phyloP scores from a whole-genome alignment of 1,140 invertebrate genomes.

The Drosophila mayri region DNA sequence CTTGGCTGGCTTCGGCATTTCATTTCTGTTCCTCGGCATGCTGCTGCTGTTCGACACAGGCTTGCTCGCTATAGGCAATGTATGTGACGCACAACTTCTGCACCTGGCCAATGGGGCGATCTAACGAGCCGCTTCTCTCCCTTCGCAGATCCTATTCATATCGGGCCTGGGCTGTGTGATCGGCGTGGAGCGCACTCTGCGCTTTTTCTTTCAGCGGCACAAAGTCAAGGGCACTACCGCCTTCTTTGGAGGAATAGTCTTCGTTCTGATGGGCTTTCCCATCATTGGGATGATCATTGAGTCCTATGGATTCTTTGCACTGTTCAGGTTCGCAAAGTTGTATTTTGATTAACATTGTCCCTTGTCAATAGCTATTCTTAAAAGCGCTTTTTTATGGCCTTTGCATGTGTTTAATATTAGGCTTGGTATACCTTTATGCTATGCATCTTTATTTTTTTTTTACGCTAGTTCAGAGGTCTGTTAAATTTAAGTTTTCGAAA shows the following conservation, averaged over 20 bases:
- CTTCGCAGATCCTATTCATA: slow-evolving; percentile 91
- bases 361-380: fast-evolving
- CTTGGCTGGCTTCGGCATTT: slow-evolving; percentile 97
- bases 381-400: too few species aligned
- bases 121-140: neutral
- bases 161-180: slow-evolving; percentile 98
- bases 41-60: slow-evolving; percentile 99
- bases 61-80: slow-evolving; percentile 99
- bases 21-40: slow-evolving; percentile 97
- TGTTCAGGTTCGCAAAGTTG: slow-evolving; percentile 88
- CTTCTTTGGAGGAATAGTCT: slow-evolving; percentile 97
- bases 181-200: slow-evolving; percentile 96
- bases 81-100: slow-evolving; percentile 83
- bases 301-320: slow-evolving; percentile 93
- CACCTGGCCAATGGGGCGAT: neutral
- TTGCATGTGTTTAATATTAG: neutral
- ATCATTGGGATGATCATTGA: slow-evolving; percentile 98
- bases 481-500: too few species aligned
- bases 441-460: too few species aligned
- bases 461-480: too few species aligned
- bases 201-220: slow-evolving; percentile 99
- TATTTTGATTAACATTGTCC: too few species aligned
- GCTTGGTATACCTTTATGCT: too few species aligned
- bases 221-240: slow-evolving; percentile 96
- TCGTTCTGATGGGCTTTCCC: slow-evolving; percentile 98